These are phyloP conservation scores for Pampusana beccarii DNA, from an alignment of 2,113 vertebrate genomes.

Conservation along the genomic window DNA sequence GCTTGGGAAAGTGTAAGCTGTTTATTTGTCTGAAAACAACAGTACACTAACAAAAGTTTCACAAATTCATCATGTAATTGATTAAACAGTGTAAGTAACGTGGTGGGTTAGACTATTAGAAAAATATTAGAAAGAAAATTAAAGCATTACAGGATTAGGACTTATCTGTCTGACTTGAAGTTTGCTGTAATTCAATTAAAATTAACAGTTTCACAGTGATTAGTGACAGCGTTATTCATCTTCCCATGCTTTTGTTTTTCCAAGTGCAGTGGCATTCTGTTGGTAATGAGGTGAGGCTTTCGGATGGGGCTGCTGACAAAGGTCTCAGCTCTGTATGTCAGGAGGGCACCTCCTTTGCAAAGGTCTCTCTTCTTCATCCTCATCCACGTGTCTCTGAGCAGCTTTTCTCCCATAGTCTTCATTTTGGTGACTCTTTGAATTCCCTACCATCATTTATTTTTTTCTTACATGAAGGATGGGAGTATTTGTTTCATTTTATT, in stretches of 20 bases:
- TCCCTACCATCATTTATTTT: background rate
- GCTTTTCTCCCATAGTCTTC: background rate
- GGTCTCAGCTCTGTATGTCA: background rate
- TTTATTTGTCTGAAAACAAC: background rate
- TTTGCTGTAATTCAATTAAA: constrained; percentile 37
- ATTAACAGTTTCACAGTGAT: constrained; percentile 37
- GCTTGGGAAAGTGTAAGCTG: background rate
- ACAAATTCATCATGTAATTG: constrained; percentile 29
- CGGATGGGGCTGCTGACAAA: background rate
- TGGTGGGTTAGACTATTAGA: background rate
- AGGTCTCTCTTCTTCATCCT: background rate
- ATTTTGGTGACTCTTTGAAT: background rate
- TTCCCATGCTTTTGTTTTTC: constrained; percentile 14
- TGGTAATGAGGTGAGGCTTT: background rate
- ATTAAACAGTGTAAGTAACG: constrained; percentile 1
- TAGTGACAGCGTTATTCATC: background rate
- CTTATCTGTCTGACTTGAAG: constrained; percentile 3
- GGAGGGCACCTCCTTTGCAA: background rate
- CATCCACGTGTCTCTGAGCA: background rate
- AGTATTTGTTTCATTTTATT: constrained; percentile 14
- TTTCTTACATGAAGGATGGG: background rate
- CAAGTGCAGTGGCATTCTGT: background rate
- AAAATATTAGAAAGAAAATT: constrained; percentile 47
- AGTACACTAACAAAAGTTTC: background rate
- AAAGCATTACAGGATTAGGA: constrained; percentile 49